Conservation (phyloP, 1,140 invertebrate species). For the Fopius arisanus region DNA sequence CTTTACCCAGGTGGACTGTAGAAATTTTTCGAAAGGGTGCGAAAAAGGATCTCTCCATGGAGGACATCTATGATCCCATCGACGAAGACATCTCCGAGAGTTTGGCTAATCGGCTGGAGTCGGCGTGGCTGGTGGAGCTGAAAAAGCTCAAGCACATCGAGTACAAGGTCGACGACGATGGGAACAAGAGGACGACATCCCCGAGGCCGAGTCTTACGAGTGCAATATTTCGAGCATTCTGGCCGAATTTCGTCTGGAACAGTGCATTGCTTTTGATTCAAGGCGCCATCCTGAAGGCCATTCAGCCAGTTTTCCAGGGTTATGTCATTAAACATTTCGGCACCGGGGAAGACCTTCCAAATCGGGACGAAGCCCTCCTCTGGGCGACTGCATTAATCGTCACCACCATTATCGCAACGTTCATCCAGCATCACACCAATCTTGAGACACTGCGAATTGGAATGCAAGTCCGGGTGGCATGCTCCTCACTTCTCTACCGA, state of each 20-base stretch:
- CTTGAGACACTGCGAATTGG: slow-evolving; percentile 64
- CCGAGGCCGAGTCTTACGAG: slow-evolving; percentile 58
- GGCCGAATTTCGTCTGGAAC: slow-evolving; percentile 56
- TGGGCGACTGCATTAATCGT: slow-evolving; percentile 54
- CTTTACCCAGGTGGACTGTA: slow-evolving; percentile 63
- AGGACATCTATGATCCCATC: slow-evolving; percentile 68
- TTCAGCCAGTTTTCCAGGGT: slow-evolving; percentile 65
- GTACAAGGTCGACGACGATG: slow-evolving; percentile 57
- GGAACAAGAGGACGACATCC: slow-evolving; percentile 48
- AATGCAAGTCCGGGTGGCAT: slow-evolving; percentile 69
- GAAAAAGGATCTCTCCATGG: slow-evolving; percentile 62
- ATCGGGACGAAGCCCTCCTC: slow-evolving; percentile 47
- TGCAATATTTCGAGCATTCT: slow-evolving; percentile 62
- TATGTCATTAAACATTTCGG: slow-evolving; percentile 67
- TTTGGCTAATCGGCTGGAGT: slow-evolving; percentile 64
- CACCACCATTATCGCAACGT: slow-evolving; percentile 47
- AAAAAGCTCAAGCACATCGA: slow-evolving; percentile 48
- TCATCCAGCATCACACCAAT: slow-evolving; percentile 62
- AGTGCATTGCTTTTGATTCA: slow-evolving; percentile 56
- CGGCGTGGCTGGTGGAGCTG: slow-evolving; percentile 51
- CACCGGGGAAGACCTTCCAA: slow-evolving; percentile 31
- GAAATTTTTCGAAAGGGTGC: slow-evolving; percentile 66
- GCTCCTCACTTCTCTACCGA: slow-evolving; percentile 70
- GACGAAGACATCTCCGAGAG: slow-evolving; percentile 62
- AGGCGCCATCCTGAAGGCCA: slow-evolving; percentile 50